Evolutionary conservation across 1,140 invertebrate species (phyloP).

Genomic region (Trigoniulus corallinus): DNA sequence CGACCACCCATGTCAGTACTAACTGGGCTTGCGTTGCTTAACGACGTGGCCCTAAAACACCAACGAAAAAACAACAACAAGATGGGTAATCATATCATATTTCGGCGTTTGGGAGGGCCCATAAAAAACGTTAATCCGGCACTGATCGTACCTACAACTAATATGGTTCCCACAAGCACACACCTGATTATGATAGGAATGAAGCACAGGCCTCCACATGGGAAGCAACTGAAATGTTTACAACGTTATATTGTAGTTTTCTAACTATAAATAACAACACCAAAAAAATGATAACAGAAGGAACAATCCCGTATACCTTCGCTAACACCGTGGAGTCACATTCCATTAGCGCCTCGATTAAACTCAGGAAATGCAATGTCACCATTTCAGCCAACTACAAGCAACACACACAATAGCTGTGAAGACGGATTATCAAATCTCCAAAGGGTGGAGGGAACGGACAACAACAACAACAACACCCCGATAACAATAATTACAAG

Average conservation of each 20-base stretch:
- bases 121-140: too few species aligned
- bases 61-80: too few species aligned
- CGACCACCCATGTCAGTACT: too few species aligned
- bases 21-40: too few species aligned
- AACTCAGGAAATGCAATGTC: slow-evolving; percentile 86
- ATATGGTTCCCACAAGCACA: too few species aligned
- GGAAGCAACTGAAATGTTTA: slow-evolving; percentile 32
- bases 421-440: slow-evolving; percentile 5
- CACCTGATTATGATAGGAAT: slow-evolving; percentile 69
- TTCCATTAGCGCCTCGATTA: slow-evolving; percentile 89
- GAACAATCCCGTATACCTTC: slow-evolving; percentile 52
- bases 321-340: slow-evolving; percentile 82
- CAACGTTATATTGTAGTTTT: too few species aligned
- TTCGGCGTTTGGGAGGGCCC: too few species aligned
- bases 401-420: slow-evolving; percentile 17
- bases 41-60: too few species aligned
- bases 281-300: not conserved
- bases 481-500: not conserved
- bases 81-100: too few species aligned
- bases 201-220: slow-evolving; percentile 67
- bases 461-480: too few species aligned
- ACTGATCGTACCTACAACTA: too few species aligned
- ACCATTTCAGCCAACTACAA: slow-evolving; percentile 87
- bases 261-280: slow-evolving; percentile 8
- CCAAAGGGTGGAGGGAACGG: slow-evolving; percentile 7